Base-by-base conservation (phyloP, 1,140 invertebrate genomes). In the Saccostrea echinata region DNA sequence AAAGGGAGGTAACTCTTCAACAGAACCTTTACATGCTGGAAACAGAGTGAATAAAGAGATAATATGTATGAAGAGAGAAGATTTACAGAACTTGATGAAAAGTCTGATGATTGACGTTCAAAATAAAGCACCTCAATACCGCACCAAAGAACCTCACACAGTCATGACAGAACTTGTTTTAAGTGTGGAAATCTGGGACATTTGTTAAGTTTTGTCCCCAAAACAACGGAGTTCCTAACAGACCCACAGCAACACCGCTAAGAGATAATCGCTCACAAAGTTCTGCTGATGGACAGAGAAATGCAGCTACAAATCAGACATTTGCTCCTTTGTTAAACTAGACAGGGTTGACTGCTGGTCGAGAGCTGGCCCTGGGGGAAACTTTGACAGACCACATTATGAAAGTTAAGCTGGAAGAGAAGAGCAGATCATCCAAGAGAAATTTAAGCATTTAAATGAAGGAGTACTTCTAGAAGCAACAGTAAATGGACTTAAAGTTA, bases 401-500 rank as follows among this genome's bases (percentile, higher is more conserved):
- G 27, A 21, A 71, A 6, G 21, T 6, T 6, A 71, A 71, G 6
- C 21, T 24, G 8, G 64, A 21, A 24, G 64, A 71, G 64, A 30
- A 9, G 21, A 8, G 8, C 4, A 30, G 27, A 30, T 9, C 21
- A 9, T 21, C 8, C 3, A 33, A 13, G 11, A 33, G n/a, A 33
- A 33, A 80, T 12, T 30, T 80, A 13, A 30, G 4, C 76, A 80
- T 27, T 30, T 30, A 43, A 64, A 9, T 80, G 84, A 85, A 0
- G 85, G 85, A 52, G 35, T 86, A 4, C 55, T 80, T 30, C 43
- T 86, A 12, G 43, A 76, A 11, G 71, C n/a, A 18, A 86, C 13
- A 57, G 24, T 86, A 55, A 24, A 82, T n/a, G 71, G 27, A 30
- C 1, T 86, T 30, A 21, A 81, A 24, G 71, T 83, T 0, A 82